Conservation (phyloP, 2,113 vertebrate genomes). For the Equus quagga region DNA sequence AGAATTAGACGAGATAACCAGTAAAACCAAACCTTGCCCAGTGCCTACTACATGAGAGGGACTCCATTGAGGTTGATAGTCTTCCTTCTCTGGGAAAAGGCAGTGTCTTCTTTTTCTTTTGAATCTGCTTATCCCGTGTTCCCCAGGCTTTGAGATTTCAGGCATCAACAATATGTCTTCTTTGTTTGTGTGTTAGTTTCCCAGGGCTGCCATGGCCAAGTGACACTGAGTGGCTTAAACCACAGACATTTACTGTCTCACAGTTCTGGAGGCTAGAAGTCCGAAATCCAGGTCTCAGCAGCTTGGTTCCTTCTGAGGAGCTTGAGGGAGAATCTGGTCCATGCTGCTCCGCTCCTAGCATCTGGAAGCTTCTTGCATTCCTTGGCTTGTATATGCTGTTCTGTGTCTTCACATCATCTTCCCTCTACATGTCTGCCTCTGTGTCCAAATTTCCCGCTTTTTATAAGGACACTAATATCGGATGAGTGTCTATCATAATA, state of each 20-base stretch:
- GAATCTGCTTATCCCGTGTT: neutral
- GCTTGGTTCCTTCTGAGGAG: neutral
- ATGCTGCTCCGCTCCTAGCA: too few relatives aligned
- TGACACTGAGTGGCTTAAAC: neutral
- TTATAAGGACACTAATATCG: neutral
- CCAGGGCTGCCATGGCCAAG: neutral
- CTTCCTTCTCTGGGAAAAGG: neutral
- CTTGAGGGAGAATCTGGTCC: neutral
- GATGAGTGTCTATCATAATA: neutral
- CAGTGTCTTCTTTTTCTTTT: neutral
- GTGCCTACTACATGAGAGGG: neutral
- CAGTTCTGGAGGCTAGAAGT: neutral
- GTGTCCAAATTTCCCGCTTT: neutral
- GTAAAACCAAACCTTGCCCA: neutral
- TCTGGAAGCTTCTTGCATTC: neutral
- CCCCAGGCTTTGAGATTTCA: neutral
- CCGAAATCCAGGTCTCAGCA: neutral
- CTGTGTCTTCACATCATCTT: neutral
- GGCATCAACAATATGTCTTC: neutral
- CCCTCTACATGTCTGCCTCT: neutral
- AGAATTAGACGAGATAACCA: neutral
- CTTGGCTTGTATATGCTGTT: neutral
- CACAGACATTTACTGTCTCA: neutral
- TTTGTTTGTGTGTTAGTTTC: neutral
- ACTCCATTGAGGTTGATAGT: rapidly evolving